Base-by-base conservation (phyloP, 2,888 invertebrate species). In the Rhaphigaster nebulosa region DNA sequence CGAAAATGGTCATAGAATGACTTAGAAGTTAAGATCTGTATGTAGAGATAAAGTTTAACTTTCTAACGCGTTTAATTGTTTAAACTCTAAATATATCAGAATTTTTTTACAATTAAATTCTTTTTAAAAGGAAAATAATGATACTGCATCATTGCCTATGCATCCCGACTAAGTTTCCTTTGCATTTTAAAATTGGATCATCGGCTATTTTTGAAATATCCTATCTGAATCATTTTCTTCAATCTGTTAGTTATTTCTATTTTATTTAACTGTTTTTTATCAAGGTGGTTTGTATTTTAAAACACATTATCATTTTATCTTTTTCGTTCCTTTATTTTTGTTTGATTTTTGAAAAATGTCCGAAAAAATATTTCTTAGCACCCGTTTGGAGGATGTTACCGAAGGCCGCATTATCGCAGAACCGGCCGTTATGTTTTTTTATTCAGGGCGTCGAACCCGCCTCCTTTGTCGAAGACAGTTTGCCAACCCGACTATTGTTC, bases 391-490 rank as follows among this genome's bases (percentile, higher is more conserved):
- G 76, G 76, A 38, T 76, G 38, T 0, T 20, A 76, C 20, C 60
- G 29, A 65, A 65, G 29, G 29, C 76, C 5, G 18, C 41, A 41
- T 41, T 80, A 80, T 41, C 41, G 29, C 80, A 26, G 41, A 41
- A 65, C 3, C 26, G 80, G 80, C 41, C 80, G 41, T 80, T 80
- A 80, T 80, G 76, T 76, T 76, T 80, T 80, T 80, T 80, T 80
- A 41, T 80, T 41, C 41, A 41, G 80, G 80, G 80, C 80, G 10
- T 80, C 41, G 80, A 80, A 80, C 80, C 80, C 41, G 5, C 41
- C 41, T 80, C 80, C 80, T 80, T 80, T 41, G 80, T 23, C 41
- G 80, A 65, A 41, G 41, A 80, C 80, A 41, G 80, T 80, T 65
- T 29, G 65, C 65, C 18, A 29, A 29, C 65, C 26, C 41, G 41